Conservation (phyloP, 1,140 invertebrate genomes). For the Bombus affinis region DNA sequence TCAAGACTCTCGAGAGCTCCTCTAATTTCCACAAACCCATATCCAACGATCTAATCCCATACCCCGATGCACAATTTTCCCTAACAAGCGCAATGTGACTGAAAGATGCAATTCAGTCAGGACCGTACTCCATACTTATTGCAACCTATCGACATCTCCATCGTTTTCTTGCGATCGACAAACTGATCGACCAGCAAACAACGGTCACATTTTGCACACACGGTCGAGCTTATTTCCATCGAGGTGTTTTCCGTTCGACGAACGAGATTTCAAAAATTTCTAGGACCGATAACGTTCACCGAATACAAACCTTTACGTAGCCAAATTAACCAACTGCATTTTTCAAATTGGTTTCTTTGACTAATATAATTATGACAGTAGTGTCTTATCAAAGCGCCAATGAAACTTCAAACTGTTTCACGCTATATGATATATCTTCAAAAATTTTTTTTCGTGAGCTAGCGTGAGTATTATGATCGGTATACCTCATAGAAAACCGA, state of each 20-base stretch:
- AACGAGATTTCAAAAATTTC: background rate
- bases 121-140: background rate
- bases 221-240: no score
- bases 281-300: background rate
- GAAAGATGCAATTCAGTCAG: slow-evolving; percentile 18
- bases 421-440: no score
- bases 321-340: background rate
- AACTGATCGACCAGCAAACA: background rate
- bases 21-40: background rate
- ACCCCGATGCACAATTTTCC: background rate
- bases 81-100: background rate
- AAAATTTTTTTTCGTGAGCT: no score
- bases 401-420: no score
- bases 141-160: background rate
- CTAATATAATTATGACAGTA: no score
- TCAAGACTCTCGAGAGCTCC: background rate
- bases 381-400: no score
- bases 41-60: background rate
- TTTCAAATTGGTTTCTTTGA: no score
- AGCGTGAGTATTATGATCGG: no score
- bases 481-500: no score
- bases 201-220: no score
- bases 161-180: background rate
- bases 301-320: background rate
- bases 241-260: background rate